phyloP scores from a whole-genome alignment of 2,113 vertebrate species.

The Chaetodon auriga region DNA sequence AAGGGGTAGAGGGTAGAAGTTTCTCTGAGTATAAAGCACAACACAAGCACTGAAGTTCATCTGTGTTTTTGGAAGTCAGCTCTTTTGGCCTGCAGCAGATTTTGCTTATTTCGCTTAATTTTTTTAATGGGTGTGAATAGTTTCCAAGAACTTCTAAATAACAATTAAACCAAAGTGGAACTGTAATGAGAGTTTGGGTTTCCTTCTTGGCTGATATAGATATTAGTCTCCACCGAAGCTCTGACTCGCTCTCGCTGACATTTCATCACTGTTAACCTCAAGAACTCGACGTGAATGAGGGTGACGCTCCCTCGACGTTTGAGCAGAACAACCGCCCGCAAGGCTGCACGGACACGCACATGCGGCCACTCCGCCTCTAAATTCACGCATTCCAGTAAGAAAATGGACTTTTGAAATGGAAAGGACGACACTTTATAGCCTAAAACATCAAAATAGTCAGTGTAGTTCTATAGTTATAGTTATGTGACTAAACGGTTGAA shows the following conservation, averaged over 20 bases:
- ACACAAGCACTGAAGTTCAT: neutral
- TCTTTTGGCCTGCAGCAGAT: neutral
- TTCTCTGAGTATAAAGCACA: neutral
- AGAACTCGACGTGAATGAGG: neutral
- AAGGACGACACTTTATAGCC: neutral
- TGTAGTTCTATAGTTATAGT: too few species aligned
- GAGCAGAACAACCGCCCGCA: conserved; percentile 6
- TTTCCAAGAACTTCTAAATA: neutral
- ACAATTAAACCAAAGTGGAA: neutral
- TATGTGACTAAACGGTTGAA: neutral
- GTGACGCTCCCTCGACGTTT: neutral
- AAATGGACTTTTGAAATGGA: neutral
- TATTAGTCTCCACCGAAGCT: neutral
- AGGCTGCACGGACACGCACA: neutral
- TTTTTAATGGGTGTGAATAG: neutral
- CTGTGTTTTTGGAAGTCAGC: neutral
- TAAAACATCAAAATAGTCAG: neutral
- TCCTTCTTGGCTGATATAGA: neutral
- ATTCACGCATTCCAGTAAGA: neutral
- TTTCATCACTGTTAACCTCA: neutral
- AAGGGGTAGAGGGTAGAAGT: neutral
- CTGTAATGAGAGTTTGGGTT: neutral
- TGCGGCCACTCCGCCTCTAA: neutral
- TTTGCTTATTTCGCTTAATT: neutral
- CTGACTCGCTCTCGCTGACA: neutral